Evolutionary conservation across 1,140 invertebrate species (phyloP).

Genomic region (Trichogramma pretiosum): DNA sequence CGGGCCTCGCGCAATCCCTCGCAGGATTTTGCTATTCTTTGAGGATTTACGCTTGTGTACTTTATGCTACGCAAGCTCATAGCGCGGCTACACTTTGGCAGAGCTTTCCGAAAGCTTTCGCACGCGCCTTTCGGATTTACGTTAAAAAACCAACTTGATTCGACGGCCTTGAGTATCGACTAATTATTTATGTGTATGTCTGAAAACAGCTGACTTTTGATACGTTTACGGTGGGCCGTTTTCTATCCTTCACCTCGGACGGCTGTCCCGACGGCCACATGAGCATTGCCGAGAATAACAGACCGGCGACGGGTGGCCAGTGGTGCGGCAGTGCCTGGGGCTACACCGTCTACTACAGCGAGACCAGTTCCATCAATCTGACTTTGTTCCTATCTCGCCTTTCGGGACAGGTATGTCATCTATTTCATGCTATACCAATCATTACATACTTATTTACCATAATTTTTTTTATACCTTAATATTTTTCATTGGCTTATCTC

Average conservation of each 20-base stretch:
- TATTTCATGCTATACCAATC: not conserved
- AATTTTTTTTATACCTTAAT: not conserved
- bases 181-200: no score
- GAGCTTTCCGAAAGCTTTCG: no score
- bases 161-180: no score
- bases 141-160: no score
- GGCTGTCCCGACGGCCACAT: constrained; percentile 75
- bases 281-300: constrained; percentile 63
- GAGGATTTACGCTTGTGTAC: no score
- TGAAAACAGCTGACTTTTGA: constrained; percentile 67
- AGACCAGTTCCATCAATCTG: constrained; percentile 67
- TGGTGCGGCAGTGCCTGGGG: constrained; percentile 80
- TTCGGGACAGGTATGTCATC: constrained; percentile 57
- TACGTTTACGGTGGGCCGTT: constrained; percentile 66
- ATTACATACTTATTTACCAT: no score
- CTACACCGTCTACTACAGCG: constrained; percentile 77
- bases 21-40: no score
- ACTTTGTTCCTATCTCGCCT: constrained; percentile 60
- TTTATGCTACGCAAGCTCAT: no score
- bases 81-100: no score
- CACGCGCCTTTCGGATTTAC: no score
- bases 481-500: not conserved
- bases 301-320: constrained; percentile 64
- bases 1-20: no score
- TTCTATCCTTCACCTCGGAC: constrained; percentile 63